Evolutionary conservation across 2,888 invertebrate species (phyloP).

Genomic region (Prosapia bicincta): DNA sequence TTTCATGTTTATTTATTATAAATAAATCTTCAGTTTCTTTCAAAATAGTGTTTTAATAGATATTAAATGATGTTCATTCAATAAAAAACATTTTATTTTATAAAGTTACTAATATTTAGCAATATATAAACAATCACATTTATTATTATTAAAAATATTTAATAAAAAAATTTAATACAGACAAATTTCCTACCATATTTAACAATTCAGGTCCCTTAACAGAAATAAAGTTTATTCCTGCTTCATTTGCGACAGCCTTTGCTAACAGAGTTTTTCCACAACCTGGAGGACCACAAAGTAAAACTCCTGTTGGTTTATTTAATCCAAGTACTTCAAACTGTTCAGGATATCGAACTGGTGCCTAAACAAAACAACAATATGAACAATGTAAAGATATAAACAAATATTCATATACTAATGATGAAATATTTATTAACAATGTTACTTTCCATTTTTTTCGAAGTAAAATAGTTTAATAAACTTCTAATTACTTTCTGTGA

Average conservation of each 20-base stretch:
- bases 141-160: too few species aligned
- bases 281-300: constrained; percentile 96
- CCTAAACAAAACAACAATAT: constrained; percentile 52
- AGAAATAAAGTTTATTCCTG: constrained; percentile 97
- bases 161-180: too few species aligned
- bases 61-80: too few species aligned
- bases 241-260: constrained; percentile 98
- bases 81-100: too few species aligned
- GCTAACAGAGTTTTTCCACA: constrained; percentile 95
- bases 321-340: constrained; percentile 76
- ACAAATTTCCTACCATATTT: constrained; percentile 92
- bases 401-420: too few species aligned
- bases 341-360: constrained; percentile 85
- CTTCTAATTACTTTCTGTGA: too few species aligned
- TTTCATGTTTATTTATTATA: too few species aligned
- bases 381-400: too few species aligned
- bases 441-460: not conserved
- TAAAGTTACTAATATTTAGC: too few species aligned
- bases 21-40: too few species aligned
- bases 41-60: too few species aligned
- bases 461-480: constrained; percentile 2
- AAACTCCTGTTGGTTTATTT: constrained; percentile 78
- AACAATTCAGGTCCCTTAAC: constrained; percentile 98
- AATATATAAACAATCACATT: too few species aligned
- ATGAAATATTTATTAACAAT: constrained; percentile 2